Evolutionary conservation across 2,888 invertebrate species (phyloP).

Genomic region (Leptinotarsa haldemani): DNA sequence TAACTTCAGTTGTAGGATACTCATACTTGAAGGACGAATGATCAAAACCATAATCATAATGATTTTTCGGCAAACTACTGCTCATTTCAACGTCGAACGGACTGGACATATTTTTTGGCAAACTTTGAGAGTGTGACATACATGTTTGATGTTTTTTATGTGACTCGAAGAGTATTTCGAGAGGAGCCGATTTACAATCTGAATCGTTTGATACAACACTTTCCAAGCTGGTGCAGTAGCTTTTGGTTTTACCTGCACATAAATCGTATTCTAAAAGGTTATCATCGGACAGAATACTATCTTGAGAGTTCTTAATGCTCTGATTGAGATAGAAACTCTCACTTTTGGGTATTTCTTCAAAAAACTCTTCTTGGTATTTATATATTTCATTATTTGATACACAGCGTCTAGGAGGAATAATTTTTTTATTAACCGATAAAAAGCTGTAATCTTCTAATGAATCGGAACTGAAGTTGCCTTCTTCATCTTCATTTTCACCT

Average conservation of each 20-base stretch:
- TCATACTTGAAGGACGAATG: conserved; percentile 31
- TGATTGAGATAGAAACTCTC: conserved; percentile 86
- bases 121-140: conserved; percentile 54
- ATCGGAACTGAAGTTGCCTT: conserved; percentile 82
- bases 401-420: conserved; percentile 73
- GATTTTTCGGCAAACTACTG: conserved; percentile 56
- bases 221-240: conserved; percentile 82
- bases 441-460: conserved; percentile 80
- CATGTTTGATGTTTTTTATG: conserved; percentile 41
- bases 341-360: conserved; percentile 70
- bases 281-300: conserved; percentile 81
- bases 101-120: conserved; percentile 55
- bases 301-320: conserved; percentile 77
- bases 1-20: conserved; percentile 16
- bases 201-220: conserved; percentile 85
- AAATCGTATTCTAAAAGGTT: conserved; percentile 56
- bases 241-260: conserved; percentile 67
- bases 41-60: conserved; percentile 44
- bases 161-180: conserved; percentile 75
- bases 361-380: conserved; percentile 58
- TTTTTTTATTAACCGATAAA: conserved; percentile 61
- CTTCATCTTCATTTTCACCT: conserved; percentile 68
- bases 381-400: conserved; percentile 84
- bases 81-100: conserved; percentile 49
- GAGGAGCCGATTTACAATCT: conserved; percentile 80